Base-by-base conservation (phyloP, 2,888 invertebrate species). In the Hesperia comma region DNA sequence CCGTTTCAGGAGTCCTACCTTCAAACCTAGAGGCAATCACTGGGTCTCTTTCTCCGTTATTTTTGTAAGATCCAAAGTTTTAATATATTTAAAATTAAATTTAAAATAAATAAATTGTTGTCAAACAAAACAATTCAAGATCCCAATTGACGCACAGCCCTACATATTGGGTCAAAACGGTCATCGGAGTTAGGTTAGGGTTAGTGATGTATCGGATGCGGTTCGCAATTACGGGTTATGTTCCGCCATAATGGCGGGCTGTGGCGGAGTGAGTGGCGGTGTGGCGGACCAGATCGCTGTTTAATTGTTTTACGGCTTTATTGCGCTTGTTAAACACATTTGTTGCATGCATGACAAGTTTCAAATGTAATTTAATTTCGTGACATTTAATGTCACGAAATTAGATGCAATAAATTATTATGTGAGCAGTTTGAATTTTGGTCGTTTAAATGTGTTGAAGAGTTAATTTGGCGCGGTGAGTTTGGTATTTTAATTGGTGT, bases 251-350 rank as follows among this genome's bases (percentile, higher is more conserved):
- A 78, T 74, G 74, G 71, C 72, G 72, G 71, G 37, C 37, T 8
- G 72, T 73, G 74, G 70, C 71, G 73, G 69, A 72, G 68, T 70
- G 69, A 72, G 68, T 70, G 68, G 66, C 68, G 26, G 10, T 8
- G 41, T 41, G 61, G 70, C 61, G 69, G 40, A n/a, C 61, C 61
- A 60, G 79, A 85, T 83, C 76, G 77, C 77, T 76, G 81, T 83
- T 81, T 85, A 82, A 87, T 88, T 86, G 85, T 83, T 84, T 80
- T 81, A 82, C 78, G 70, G 79, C 72, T 69, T 71, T 68, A 68
- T 72, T 66, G 58, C 57, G 66, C 64, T 68, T 53, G 60, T 66
- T 66, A 21, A 46, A 54, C 54, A 66, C 60, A 60, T 66, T 66
- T 55, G 66, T 60, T 54, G 60, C 66, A 54, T 66, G 53, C 53